A percentile compares a stretch with the other conserved stretches of the same genome.
Evolutionary conservation across 2,797 vertebrate species (phyloP).

Genomic region (Crax fasciolata): DNA sequence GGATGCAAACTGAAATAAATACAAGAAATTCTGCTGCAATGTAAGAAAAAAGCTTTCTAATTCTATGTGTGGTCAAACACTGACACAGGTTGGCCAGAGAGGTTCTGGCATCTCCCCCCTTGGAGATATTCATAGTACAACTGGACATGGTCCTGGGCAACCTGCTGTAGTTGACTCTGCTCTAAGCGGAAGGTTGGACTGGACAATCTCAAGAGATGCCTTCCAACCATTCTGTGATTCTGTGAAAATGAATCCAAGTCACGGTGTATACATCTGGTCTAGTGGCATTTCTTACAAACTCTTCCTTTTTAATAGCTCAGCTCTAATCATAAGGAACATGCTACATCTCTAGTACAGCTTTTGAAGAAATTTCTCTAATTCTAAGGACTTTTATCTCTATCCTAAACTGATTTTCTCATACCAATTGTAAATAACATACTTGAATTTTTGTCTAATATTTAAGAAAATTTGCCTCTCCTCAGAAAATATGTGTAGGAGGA

Average conservation of each 20-base stretch:
- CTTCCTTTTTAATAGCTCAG: not conserved
- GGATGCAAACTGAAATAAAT: not conserved
- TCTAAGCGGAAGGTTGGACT: not conserved
- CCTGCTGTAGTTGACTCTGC: not conserved
- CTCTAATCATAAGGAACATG: not conserved
- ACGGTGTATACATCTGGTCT: not conserved
- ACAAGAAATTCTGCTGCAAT: not conserved
- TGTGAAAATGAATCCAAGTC: not conserved
- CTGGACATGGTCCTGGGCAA: not conserved
- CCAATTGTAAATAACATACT: not conserved
- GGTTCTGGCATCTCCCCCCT: not conserved
- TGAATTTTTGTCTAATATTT: not conserved
- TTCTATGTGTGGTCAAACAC: not conserved
- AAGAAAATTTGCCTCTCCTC: not conserved
- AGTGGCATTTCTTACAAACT: not conserved
- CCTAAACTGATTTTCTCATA: not conserved
- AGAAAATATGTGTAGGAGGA: not conserved
- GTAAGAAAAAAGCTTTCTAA: accelerated
- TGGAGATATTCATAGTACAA: not conserved
- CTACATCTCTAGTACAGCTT: not conserved
- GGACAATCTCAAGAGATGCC: not conserved
- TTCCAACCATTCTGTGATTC: not conserved
- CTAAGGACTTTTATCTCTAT: not conserved
- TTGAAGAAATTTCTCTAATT: not conserved
- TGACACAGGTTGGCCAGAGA: not conserved